phyloP scores from a whole-genome alignment of 2,113 vertebrate species.

The Chaenocephalus aceratus region DNA sequence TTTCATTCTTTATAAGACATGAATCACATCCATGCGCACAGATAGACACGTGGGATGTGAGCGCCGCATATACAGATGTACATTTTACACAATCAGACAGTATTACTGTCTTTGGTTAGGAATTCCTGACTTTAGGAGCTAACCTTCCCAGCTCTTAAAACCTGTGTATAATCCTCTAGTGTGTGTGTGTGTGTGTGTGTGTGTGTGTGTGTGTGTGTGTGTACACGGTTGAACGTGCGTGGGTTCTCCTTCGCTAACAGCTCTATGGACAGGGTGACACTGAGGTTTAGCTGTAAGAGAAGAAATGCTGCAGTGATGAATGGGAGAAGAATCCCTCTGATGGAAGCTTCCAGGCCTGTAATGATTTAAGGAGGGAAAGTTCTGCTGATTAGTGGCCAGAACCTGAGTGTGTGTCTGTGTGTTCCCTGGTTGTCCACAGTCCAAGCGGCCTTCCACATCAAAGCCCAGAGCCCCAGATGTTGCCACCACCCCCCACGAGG shows the following conservation, averaged over 20 bases:
- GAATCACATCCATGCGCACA: neutral
- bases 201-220: neutral
- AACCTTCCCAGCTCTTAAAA: constrained; percentile 2
- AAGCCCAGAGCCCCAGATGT: constrained; percentile 23
- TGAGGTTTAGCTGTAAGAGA: constrained; percentile 19
- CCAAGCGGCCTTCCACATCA: constrained; percentile 53
- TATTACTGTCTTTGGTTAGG: neutral
- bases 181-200: constrained; percentile 1
- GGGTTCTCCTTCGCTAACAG: constrained; percentile 8
- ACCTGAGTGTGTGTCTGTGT: neutral
- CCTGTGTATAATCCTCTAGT: neutral
- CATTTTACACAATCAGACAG: neutral
- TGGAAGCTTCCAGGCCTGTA: constrained; percentile 32
- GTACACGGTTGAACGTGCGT: neutral
- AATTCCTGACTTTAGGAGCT: neutral
- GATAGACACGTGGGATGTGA: neutral
- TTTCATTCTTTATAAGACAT: constrained; percentile 31
- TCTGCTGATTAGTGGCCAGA: constrained; percentile 30
- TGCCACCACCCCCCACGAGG: neutral
- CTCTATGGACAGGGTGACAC: constrained; percentile 26
- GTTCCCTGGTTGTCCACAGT: constrained; percentile 36
- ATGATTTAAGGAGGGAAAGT: constrained; percentile 48
- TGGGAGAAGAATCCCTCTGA: constrained; percentile 38
- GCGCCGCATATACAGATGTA: neutral
- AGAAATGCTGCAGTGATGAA: constrained; percentile 37